These are phyloP conservation scores for Hydriomena furcata DNA, from an alignment of 2,888 invertebrate genomes.

Conservation along the genomic window DNA sequence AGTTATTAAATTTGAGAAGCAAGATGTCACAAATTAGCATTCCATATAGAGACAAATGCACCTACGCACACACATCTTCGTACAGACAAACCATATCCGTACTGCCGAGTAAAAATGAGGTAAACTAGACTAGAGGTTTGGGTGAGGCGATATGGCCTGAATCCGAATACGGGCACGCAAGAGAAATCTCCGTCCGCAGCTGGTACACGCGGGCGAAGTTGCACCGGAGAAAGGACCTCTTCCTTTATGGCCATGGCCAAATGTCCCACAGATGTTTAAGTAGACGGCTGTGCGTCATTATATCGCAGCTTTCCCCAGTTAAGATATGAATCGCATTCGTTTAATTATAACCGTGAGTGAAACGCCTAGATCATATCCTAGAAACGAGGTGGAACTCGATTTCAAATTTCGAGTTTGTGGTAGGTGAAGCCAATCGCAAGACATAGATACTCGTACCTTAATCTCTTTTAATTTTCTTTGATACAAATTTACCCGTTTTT, in stretches of 20 bases:
- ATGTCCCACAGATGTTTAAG: slow-evolving; percentile 35
- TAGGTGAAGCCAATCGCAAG: background rate
- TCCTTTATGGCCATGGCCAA: slow-evolving; percentile 50
- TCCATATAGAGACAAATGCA: no score
- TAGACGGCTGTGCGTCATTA: slow-evolving; percentile 30
- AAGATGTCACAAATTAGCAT: no score
- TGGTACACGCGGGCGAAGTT: slow-evolving; percentile 46
- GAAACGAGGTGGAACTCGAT: slow-evolving; percentile 6
- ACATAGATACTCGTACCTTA: no score
- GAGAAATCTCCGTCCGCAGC: slow-evolving; percentile 68
- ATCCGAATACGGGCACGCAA: slow-evolving; percentile 74
- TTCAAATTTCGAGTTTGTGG: slow-evolving; percentile 4
- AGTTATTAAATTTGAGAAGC: no score
- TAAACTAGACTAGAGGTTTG: slow-evolving; percentile 57
- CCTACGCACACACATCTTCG: background rate
- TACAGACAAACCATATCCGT: background rate
- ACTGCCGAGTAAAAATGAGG: slow-evolving; percentile 3
- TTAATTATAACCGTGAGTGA: slow-evolving; percentile 33
- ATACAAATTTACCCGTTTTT: no score
- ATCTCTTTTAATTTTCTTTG: no score
- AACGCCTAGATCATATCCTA: slow-evolving; percentile 14
- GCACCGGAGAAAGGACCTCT: slow-evolving; percentile 64
- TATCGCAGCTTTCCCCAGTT: slow-evolving; percentile 35
- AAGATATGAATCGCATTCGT: slow-evolving; percentile 35
- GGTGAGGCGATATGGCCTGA: slow-evolving; percentile 72